These are phyloP conservation scores for Thereva unica DNA, from an alignment of 2,888 invertebrate genomes.

Conservation along the genomic window DNA sequence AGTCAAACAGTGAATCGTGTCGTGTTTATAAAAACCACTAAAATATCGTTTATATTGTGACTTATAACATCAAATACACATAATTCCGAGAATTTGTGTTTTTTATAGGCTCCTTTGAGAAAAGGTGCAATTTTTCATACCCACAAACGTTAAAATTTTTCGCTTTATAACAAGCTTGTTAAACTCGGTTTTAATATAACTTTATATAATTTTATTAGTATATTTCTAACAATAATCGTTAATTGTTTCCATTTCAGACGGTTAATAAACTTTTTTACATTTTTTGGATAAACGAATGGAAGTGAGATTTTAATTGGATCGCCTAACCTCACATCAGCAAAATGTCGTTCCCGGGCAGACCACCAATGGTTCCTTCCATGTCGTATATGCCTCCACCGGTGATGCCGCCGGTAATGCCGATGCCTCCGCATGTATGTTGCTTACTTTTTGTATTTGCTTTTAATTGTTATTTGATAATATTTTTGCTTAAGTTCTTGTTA, in stretches of 20 bases:
- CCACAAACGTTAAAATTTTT: no score
- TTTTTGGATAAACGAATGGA: background rate
- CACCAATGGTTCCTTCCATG: constrained; percentile 76
- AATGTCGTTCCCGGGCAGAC: constrained; percentile 90
- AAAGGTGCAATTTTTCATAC: background rate
- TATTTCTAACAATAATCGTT: no score
- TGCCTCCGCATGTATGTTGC: constrained; percentile 72
- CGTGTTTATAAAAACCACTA: background rate
- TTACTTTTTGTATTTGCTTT: constrained; percentile 22
- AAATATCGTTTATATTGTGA: constrained; percentile 4
- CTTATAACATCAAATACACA: no score
- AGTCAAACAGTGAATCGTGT: constrained; percentile 16
- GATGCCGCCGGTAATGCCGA: constrained; percentile 71
- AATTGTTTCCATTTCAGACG: no score
- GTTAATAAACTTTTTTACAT: no score
- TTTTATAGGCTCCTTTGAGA: constrained; percentile 1
- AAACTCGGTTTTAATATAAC: no score
- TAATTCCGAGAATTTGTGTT: background rate
- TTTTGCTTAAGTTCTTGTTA: constrained; percentile 10
- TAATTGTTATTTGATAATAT: background rate
- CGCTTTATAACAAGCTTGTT: no score
- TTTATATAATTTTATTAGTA: no score
- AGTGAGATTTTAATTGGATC: constrained; percentile 5
- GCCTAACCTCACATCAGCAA: constrained; percentile 22
- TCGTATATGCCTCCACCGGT: constrained; percentile 75